phyloP scores from a whole-genome alignment of 2,113 vertebrate genomes.

The Ranitomeya imitator region DNA sequence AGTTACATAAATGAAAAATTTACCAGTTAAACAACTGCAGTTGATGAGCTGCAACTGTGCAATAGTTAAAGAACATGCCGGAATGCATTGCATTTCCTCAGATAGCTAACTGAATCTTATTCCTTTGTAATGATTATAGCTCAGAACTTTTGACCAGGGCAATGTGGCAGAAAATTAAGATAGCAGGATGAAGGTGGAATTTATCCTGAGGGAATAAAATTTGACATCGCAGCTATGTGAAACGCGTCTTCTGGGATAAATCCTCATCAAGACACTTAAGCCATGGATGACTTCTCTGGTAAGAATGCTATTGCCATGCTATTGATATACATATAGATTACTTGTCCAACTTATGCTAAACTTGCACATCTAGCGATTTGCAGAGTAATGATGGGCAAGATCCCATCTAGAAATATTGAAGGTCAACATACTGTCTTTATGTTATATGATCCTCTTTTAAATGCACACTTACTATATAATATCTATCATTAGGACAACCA shows the following conservation, averaged over 20 bases:
- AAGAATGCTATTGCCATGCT: not conserved
- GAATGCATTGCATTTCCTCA: constrained; percentile 14
- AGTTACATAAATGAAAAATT: not conserved
- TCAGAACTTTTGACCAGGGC: constrained; percentile 24
- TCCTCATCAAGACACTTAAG: constrained; percentile 1
- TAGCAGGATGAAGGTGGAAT: constrained; percentile 11
- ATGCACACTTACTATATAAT: not conserved
- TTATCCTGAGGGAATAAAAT: constrained; percentile 1
- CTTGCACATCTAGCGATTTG: not conserved
- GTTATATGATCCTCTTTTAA: not conserved
- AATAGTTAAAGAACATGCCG: not conserved
- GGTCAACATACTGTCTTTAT: not conserved
- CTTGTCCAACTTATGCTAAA: constrained; percentile 10
- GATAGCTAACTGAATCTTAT: constrained; percentile 18
- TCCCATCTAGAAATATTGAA: not conserved
- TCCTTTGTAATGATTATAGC: not conserved
- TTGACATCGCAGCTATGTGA: not conserved
- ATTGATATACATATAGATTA: constrained; percentile 35
- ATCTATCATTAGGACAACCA: not conserved
- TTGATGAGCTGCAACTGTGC: not conserved
- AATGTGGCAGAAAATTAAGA: constrained; percentile 33
- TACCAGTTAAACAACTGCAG: not conserved
- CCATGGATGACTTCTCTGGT: constrained; percentile 10
- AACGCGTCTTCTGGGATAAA: not conserved
- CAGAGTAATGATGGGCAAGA: not conserved